phyloP scores from a whole-genome alignment of 1,140 invertebrate species.

The Pseudomyrmex concolor region DNA sequence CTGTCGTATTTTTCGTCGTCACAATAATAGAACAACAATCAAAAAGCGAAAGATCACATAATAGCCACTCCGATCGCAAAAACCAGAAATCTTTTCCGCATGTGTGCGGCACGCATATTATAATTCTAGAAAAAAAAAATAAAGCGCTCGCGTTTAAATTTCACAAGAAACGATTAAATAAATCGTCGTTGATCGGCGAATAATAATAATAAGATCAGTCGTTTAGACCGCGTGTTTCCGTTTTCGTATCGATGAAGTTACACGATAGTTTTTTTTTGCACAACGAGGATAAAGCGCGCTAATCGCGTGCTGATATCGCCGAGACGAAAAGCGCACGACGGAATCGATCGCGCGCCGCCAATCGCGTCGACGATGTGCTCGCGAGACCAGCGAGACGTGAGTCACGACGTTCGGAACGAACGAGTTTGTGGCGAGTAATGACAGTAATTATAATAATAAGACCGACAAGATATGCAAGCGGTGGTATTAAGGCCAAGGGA shows the following conservation, averaged over 20 bases:
- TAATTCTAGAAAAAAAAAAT: not conserved
- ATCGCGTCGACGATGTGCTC: not conserved
- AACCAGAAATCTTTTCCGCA: not conserved
- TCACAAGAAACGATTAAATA: not conserved
- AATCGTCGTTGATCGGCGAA: not conserved
- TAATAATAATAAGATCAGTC: not conserved
- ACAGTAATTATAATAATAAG: conserved; percentile 61
- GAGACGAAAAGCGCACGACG: conserved; percentile 13
- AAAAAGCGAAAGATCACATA: too few relatives aligned
- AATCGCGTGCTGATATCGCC: conserved; percentile 38
- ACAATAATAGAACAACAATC: too few relatives aligned
- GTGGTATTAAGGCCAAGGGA: conserved; percentile 57
- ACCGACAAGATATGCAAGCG: conserved; percentile 56
- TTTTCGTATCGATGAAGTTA: not conserved
- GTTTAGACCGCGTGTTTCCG: not conserved
- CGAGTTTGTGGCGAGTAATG: conserved; percentile 59
- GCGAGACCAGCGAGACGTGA: conserved; percentile 40
- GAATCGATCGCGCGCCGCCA: conserved; percentile 35
- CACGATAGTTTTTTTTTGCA: conserved; percentile 9
- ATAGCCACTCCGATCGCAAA: not conserved
- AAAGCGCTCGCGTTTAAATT: not conserved
- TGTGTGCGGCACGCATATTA: not conserved
- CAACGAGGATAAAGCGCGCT: not conserved
- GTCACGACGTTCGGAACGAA: conserved; percentile 50
- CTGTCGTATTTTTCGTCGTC: too few relatives aligned